Evolutionary conservation across 1,140 invertebrate genomes (phyloP).

Genomic region (Rhysida immarginata): DNA sequence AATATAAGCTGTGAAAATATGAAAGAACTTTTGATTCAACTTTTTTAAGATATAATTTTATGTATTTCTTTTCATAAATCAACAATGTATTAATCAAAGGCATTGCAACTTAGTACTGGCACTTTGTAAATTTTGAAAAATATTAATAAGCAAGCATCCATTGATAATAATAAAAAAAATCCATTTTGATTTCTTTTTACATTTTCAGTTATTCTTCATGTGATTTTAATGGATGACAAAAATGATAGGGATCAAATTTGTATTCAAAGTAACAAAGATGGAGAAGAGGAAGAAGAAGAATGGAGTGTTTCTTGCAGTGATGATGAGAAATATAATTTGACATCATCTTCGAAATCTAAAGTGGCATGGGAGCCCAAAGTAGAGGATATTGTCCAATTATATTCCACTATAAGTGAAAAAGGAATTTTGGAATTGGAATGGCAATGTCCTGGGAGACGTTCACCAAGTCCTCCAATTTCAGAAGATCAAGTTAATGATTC

Average conservation of each 20-base stretch:
- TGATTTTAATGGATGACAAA: conserved; percentile 7
- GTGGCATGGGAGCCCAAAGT: conserved; percentile 1
- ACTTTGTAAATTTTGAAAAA: too few species aligned
- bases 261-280: conserved; percentile 4
- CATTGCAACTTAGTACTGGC: too few species aligned
- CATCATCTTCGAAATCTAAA: background rate
- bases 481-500: too few species aligned
- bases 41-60: too few species aligned
- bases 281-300: conserved; percentile 5
- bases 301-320: conserved; percentile 7
- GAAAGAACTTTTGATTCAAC: too few species aligned
- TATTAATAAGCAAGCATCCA: too few species aligned
- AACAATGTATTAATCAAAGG: too few species aligned
- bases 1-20: too few species aligned
- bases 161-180: too few species aligned
- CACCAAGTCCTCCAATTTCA: conserved; percentile 4
- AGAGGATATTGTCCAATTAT: conserved; percentile 3
- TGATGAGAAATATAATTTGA: conserved; percentile 2
- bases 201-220: too few species aligned
- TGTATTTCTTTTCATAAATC: too few species aligned
- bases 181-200: too few species aligned
- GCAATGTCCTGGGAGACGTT: background rate
- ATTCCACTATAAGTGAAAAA: background rate
- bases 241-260: conserved; percentile 1
- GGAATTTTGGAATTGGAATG: conserved; percentile 1